Evolutionary conservation across 1,140 invertebrate species (phyloP).

Genomic region (Dreissena rostriformis): DNA sequence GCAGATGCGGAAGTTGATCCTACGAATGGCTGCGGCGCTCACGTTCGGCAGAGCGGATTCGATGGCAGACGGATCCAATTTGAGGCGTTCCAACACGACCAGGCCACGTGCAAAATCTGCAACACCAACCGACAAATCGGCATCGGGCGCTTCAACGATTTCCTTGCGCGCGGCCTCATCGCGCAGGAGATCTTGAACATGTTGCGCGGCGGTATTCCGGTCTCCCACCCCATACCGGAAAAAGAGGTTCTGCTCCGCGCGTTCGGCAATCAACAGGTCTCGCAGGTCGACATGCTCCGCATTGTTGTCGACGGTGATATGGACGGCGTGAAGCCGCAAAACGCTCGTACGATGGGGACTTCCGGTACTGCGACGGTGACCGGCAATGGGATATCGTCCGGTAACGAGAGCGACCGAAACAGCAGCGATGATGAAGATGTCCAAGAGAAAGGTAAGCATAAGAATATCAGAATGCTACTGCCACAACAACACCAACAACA

Average conservation of each 20-base stretch:
- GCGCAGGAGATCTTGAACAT: not conserved
- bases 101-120: not conserved
- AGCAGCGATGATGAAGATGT: not conserved
- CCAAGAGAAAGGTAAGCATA: not conserved
- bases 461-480: not conserved
- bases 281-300: not conserved
- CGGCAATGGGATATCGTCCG: not conserved
- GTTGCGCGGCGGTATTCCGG: not conserved
- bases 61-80: too few relatives aligned
- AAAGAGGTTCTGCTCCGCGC: not conserved
- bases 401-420: not conserved
- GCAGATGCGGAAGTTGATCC: not conserved
- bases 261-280: not conserved
- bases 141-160: not conserved
- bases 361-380: not conserved
- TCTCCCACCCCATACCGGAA: not conserved
- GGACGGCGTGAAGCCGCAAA: not conserved
- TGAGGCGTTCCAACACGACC: not conserved
- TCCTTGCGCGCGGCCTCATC: not conserved
- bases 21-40: not conserved
- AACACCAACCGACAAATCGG: not conserved
- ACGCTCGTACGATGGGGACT: not conserved
- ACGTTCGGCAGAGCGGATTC: too few relatives aligned
- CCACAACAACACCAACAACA: not conserved
- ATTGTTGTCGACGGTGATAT: slow-evolving; percentile 1